Evolutionary conservation across 2,113 vertebrate species (phyloP).

Genomic region (Zonotrichia leucophrys): DNA sequence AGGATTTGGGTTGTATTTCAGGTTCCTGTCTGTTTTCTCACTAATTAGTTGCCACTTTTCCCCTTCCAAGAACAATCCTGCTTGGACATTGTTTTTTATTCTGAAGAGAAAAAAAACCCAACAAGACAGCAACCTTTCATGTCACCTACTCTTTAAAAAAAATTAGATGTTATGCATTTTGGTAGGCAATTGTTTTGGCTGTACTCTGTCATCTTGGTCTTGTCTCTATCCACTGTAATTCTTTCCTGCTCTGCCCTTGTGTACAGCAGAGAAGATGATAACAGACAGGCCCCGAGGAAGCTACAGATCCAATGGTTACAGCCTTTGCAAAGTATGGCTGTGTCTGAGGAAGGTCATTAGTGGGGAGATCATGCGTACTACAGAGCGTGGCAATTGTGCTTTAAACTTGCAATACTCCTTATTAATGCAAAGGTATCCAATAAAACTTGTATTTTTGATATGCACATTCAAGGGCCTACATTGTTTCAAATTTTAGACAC

Average conservation of each 20-base stretch:
- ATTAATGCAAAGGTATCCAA: not conserved
- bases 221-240: not conserved
- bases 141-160: not conserved
- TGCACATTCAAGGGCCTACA: not conserved
- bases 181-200: fast-evolving
- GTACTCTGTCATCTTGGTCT: not conserved
- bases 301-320: not conserved
- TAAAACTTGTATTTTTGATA: not conserved
- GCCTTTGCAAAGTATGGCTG: not conserved
- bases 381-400: not conserved
- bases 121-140: not conserved
- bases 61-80: not conserved
- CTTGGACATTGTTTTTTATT: not conserved
- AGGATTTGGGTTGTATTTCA: not conserved
- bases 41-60: not conserved
- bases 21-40: not conserved
- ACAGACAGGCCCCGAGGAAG: not conserved
- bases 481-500: not conserved
- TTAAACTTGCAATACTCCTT: not conserved
- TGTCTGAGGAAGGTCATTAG: not conserved
- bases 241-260: not conserved
- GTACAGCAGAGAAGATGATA: not conserved
- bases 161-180: not conserved
- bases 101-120: not conserved
- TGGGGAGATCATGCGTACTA: not conserved